Base-by-base conservation (phyloP, 1,140 invertebrate genomes). In the Drosophila tsacasi region DNA sequence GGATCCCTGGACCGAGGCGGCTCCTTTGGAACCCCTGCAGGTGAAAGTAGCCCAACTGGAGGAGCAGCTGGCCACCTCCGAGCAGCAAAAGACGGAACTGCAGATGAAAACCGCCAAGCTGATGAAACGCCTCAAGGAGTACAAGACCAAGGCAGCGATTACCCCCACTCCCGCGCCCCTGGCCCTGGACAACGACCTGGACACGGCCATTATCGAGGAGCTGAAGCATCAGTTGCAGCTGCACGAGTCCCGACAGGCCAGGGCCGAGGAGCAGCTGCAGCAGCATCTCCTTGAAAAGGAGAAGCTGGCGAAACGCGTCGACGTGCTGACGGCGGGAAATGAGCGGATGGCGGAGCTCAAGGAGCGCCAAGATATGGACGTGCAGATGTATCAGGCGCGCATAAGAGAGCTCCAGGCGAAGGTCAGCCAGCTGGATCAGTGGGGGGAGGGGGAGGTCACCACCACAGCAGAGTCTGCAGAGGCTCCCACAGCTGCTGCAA, bases 331-430 rank as follows among this genome's bases (percentile, higher is more conserved):
- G 5, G 94, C 95, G 21, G 96, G 96, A n/a, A 97, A 97, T 89
- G 96, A 97, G 40, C 94, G 95, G 54, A 94, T 97, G 76, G 92
- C 95, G 5, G 96, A 97, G 83, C 95, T 96, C 92, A 97, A 97
- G 93, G 96, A 97, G 91, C 95, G 95, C 67, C 95, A 97, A 93
- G 96, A 97, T 75, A 94, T 94, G 81, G 95, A 96, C 91, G 94
- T 96, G 69, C 94, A 96, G 75, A 94, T 96, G 75, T 95, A 95
- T 92, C 95, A 96, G 84, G 95, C 95, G 30, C 95, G 96, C 81
- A 96, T 95, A 80, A 95, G 95, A 74, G 95, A 96, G 86, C 92
- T 95, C 5, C 93, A 93, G 69, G 93, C 94, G 30, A 95, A 96
- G 93, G 76, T 96, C 15, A 93, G 95, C 68, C 89, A 94, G n/a